These are phyloP conservation scores for Cerastoderma edule DNA, from an alignment of 2,888 invertebrate genomes.

Conservation along the genomic window DNA sequence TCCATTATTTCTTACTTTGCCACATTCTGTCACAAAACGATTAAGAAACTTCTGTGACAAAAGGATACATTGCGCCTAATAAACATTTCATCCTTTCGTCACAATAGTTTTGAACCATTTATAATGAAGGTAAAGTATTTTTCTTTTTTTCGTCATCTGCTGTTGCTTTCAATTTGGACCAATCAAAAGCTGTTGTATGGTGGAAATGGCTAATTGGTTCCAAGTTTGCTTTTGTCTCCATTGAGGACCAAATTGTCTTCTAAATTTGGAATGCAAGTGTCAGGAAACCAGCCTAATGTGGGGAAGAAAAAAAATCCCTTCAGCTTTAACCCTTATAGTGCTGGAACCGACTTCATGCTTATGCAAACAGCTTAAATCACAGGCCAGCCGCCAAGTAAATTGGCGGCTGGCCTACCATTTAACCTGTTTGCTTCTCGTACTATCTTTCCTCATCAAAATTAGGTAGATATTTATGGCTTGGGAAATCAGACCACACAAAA, in stretches of 20 bases:
- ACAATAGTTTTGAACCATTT: background rate
- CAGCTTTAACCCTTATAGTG: too few relatives aligned
- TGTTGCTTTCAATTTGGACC: background rate
- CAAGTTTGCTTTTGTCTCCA: background rate
- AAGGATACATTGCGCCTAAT: background rate
- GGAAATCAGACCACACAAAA: background rate
- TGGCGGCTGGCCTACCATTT: too few relatives aligned
- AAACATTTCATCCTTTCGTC: background rate
- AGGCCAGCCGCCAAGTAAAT: too few relatives aligned
- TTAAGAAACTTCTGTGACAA: background rate
- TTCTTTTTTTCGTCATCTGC: background rate
- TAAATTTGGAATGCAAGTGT: constrained; percentile 1
- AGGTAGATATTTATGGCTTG: too few relatives aligned
- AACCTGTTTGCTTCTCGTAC: too few relatives aligned
- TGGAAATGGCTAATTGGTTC: background rate
- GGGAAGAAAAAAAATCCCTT: too few relatives aligned
- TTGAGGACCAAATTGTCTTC: constrained; percentile 2
- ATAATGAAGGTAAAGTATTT: too few relatives aligned
- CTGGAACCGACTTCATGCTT: too few relatives aligned
- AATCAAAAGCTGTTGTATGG: background rate
- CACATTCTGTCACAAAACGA: background rate
- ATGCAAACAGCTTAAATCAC: too few relatives aligned
- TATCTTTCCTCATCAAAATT: too few relatives aligned
- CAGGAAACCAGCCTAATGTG: constrained; percentile 2
- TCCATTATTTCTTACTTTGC: background rate